Conservation (phyloP, 2,113 vertebrate genomes). For the Heptranchias perlo region DNA sequence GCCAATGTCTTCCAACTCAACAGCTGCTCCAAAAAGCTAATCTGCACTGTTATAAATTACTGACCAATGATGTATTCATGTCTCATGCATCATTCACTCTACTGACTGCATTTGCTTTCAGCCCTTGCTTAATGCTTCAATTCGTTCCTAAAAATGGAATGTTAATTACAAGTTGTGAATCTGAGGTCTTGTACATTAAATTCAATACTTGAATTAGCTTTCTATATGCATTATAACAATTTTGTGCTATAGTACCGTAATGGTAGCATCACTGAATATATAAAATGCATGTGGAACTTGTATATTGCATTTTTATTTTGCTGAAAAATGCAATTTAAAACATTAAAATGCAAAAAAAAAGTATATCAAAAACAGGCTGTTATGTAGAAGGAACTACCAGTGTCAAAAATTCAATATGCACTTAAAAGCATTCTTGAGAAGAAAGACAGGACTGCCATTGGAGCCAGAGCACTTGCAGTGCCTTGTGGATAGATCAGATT, state of each 20-base stretch:
- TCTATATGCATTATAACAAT: neutral
- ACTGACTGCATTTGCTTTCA: neutral
- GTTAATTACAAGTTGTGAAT: slow-evolving; percentile 22
- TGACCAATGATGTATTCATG: slow-evolving; percentile 9
- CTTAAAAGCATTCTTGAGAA: neutral
- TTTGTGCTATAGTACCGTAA: neutral
- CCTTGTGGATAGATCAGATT: neutral
- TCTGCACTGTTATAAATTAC: neutral
- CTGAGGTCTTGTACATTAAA: neutral
- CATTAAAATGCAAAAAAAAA: neutral
- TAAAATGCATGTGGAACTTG: neutral
- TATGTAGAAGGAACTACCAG: neutral
- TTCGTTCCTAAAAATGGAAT: neutral
- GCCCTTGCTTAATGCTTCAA: neutral
- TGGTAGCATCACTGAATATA: neutral
- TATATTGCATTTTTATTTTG: neutral
- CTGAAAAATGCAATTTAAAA: neutral
- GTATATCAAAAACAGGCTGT: neutral
- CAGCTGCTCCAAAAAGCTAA: neutral
- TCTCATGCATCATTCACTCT: neutral
- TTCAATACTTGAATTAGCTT: neutral
- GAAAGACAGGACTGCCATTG: neutral
- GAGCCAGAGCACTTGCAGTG: neutral
- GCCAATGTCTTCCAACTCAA: neutral
- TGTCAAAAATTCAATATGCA: neutral